phyloP scores from a whole-genome alignment of 2,888 invertebrate species.

The Hyposoter dolosus region DNA sequence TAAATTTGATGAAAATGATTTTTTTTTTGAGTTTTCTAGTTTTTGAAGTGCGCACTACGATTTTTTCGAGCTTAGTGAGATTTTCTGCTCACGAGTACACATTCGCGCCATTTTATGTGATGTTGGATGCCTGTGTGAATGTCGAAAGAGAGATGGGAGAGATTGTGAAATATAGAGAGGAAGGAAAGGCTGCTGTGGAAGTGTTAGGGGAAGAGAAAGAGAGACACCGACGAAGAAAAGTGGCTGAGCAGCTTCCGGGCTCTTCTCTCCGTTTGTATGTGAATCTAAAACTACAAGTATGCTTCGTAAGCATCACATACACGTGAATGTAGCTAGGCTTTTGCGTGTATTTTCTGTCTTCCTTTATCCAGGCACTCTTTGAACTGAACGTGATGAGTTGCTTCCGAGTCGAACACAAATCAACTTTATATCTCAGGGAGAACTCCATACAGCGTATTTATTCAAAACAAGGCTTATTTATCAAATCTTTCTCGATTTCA shows the following conservation, averaged over 20 bases:
- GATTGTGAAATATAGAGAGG: constrained; percentile 43
- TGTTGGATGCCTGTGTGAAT: not conserved
- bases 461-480: not conserved
- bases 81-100: constrained; percentile 38
- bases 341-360: constrained; percentile 32
- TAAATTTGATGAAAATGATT: not conserved
- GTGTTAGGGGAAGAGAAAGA: constrained; percentile 32
- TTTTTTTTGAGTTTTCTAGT: not conserved
- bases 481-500: not conserved
- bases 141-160: constrained; percentile 17
- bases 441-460: not conserved
- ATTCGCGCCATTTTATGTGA: not conserved
- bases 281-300: constrained; percentile 38
- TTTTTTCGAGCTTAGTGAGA: constrained; percentile 9
- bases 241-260: constrained; percentile 59
- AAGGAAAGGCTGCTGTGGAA: constrained; percentile 16
- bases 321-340: constrained; percentile 12
- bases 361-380: constrained; percentile 45
- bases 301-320: not conserved
- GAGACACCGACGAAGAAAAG: constrained; percentile 57
- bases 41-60: not conserved
- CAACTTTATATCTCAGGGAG: constrained; percentile 73
- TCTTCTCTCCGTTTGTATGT: constrained; percentile 46
- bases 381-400: constrained; percentile 71
- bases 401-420: constrained; percentile 75